phyloP scores from a whole-genome alignment of 2,113 vertebrate species.

The Dicaeum eximium region DNA sequence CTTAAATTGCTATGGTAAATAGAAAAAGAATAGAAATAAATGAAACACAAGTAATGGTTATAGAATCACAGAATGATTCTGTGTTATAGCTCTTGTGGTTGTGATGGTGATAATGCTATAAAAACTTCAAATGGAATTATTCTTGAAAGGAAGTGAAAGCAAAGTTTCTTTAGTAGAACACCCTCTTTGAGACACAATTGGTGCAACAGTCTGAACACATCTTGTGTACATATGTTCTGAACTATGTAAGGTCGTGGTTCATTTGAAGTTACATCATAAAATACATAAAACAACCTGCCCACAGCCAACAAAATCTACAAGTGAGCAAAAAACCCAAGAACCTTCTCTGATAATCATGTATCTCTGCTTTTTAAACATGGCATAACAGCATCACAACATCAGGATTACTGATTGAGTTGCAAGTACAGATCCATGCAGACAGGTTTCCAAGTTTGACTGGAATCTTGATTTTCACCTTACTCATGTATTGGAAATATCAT shows the following conservation, averaged over 20 bases:
- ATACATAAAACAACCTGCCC: background rate
- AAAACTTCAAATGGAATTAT: background rate
- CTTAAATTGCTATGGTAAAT: constrained; percentile 86
- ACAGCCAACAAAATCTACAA: background rate
- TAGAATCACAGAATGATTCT: background rate
- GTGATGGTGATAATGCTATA: background rate
- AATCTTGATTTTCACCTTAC: background rate
- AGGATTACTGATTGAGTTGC: background rate
- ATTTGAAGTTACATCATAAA: background rate
- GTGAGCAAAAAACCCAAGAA: background rate
- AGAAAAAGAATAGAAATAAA: background rate
- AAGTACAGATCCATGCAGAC: background rate
- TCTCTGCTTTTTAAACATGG: background rate
- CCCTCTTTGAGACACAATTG: background rate
- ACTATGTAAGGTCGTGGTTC: background rate
- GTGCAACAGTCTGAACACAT: background rate
- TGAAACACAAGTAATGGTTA: background rate
- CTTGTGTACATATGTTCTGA: background rate
- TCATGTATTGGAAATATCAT: background rate
- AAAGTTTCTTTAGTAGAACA: background rate
- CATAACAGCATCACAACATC: background rate
- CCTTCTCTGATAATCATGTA: background rate
- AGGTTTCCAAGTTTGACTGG: background rate
- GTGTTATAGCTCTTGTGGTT: background rate
- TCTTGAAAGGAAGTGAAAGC: background rate